Percentiles rank a stretch among this genome's conserved stretches.
Conservation (phyloP, 2,113 vertebrate genomes). For the Macquaria australasica region DNA sequence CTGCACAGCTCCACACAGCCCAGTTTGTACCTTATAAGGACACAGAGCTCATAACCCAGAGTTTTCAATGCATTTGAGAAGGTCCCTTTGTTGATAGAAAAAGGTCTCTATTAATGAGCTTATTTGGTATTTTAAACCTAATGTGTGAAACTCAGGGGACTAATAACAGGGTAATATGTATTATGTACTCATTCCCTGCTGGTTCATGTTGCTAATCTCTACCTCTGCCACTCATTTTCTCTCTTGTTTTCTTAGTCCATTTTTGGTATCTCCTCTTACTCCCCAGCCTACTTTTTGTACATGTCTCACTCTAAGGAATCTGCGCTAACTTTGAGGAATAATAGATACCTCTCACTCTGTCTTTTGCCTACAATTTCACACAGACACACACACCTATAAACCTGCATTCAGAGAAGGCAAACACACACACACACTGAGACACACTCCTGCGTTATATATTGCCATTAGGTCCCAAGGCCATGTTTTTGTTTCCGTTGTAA, state of each 20-base stretch:
- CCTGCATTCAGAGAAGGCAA: slow-evolving; percentile 34
- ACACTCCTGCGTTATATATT: slow-evolving; percentile 58
- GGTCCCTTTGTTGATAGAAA: slow-evolving; percentile 23
- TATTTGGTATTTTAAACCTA: slow-evolving; percentile 40
- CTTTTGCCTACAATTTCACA: slow-evolving; percentile 22
- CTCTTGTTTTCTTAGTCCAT: slow-evolving; percentile 61
- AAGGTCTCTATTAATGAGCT: slow-evolving; percentile 6
- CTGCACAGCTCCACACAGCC: slow-evolving; percentile 24
- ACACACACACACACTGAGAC: slow-evolving; percentile 40
- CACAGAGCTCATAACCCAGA: slow-evolving; percentile 2
- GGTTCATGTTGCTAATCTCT: slow-evolving; percentile 25
- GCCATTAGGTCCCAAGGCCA: slow-evolving; percentile 72
- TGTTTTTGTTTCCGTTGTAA: slow-evolving; percentile 80
- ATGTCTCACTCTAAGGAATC: slow-evolving; percentile 22
- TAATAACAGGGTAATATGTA: slow-evolving; percentile 30
- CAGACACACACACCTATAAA: slow-evolving; percentile 41
- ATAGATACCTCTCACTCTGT: slow-evolving; percentile 42
- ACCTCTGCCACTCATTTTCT: slow-evolving; percentile 37
- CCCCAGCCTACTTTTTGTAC: slow-evolving; percentile 23
- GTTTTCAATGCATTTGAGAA: slow-evolving; percentile 39
- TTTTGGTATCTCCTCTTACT: slow-evolving; percentile 57
- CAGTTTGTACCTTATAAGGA: slow-evolving; percentile 63
- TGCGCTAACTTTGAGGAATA: slow-evolving; percentile 38
- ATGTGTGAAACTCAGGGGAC: slow-evolving; percentile 36
- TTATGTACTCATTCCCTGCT: slow-evolving; percentile 30